Percentiles rank a stretch among this genome's conserved stretches.
Conservation (phyloP, 1,140 invertebrate species). For the Radopholus similis region DNA sequence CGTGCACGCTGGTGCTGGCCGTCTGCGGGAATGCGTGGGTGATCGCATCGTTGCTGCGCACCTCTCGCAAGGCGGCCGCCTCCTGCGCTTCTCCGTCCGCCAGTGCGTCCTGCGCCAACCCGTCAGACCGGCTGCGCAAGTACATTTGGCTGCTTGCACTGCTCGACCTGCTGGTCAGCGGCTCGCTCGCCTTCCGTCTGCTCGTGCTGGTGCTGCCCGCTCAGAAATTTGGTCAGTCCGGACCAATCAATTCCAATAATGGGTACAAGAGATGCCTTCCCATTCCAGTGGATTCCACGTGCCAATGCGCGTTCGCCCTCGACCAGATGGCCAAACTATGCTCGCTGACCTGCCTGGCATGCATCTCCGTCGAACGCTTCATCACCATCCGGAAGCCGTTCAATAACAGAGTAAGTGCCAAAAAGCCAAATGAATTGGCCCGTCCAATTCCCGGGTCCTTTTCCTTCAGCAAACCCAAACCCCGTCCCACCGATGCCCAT, state of each 20-base stretch:
- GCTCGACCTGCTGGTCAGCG: conserved; percentile 53
- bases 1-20: conserved; percentile 34
- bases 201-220: conserved; percentile 47
- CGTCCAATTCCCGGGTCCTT: neutral
- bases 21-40: conserved; percentile 45
- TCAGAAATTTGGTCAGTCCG: conserved; percentile 34
- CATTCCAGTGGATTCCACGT: conserved; percentile 42
- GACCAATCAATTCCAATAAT: neutral
- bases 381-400: conserved; percentile 56
- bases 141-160: conserved; percentile 55
- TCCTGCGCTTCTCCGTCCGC: conserved; percentile 15
- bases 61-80: neutral
- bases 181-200: conserved; percentile 41
- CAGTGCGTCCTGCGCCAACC: conserved; percentile 30
- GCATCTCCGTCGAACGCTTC: conserved; percentile 49
- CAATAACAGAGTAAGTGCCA: conserved; percentile 37
- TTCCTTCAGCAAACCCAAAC: conserved; percentile 1
- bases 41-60: conserved; percentile 39
- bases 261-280: too few species aligned
- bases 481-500: neutral
- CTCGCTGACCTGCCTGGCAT: conserved; percentile 52
- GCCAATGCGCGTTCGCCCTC: conserved; percentile 42
- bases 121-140: conserved; percentile 13
- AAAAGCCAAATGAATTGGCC: neutral
- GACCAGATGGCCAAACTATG: conserved; percentile 48